These are phyloP conservation scores for Passer montanus DNA, from an alignment of 2,113 vertebrate species.

Conservation along the genomic window DNA sequence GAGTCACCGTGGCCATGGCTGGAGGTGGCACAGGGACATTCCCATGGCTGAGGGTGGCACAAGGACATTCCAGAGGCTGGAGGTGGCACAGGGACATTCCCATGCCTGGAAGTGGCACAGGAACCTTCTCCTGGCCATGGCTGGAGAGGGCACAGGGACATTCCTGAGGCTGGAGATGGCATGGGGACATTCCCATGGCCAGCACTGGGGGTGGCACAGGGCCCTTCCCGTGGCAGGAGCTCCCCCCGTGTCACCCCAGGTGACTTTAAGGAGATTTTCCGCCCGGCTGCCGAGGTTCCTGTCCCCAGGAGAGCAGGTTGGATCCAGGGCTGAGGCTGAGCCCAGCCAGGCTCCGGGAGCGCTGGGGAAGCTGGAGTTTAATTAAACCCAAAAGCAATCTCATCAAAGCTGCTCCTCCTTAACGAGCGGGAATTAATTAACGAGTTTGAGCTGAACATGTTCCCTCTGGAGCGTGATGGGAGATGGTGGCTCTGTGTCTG, in stretches of 20 bases:
- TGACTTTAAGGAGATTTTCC: background rate
- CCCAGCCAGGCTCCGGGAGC: background rate
- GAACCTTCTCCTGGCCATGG: background rate
- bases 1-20: background rate
- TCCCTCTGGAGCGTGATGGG: background rate
- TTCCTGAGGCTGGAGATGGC: rapidly evolving
- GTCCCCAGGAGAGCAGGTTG: background rate
- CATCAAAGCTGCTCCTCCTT: constrained; percentile 1
- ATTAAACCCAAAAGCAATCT: constrained; percentile 28
- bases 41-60: rapidly evolving
- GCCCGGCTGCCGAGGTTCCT: background rate
- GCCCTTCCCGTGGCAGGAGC: background rate
- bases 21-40: background rate
- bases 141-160: background rate
- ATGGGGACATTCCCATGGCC: background rate
- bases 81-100: rapidly evolving
- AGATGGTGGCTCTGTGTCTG: background rate
- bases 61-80: background rate
- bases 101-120: background rate
- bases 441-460: background rate
- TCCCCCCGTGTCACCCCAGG: background rate
- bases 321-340: background rate
- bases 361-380: background rate
- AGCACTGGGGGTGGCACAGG: too few relatives aligned
- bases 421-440: constrained; percentile 16